Conservation (phyloP, 92 coral and sea anemone species). For the Palythoa heliodiscus region DNA sequence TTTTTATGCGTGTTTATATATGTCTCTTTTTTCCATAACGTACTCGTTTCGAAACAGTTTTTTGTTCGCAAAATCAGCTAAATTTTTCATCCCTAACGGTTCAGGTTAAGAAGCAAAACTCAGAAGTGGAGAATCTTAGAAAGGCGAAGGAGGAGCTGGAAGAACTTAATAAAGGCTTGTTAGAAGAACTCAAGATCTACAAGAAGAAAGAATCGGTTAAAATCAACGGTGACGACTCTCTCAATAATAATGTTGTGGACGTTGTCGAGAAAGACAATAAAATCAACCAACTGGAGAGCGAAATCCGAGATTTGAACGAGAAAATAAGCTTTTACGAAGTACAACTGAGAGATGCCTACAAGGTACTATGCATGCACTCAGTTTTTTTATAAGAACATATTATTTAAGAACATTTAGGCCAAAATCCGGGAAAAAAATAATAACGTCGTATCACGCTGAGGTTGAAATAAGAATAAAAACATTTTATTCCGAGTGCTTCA, state of each 20-base stretch:
- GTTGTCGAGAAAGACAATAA: conserved; percentile 46
- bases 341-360: conserved; percentile 46
- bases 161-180: conserved; percentile 34
- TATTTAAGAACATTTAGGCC: no score
- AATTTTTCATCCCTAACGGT: neutral
- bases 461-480: no score
- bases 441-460: no score
- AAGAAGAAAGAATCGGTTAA: neutral
- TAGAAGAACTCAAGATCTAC: conserved; percentile 1
- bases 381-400: no score
- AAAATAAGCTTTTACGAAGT: conserved; percentile 39
- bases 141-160: conserved; percentile 30
- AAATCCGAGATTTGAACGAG: conserved; percentile 40
- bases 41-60: no score
- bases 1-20: no score
- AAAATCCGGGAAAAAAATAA: no score
- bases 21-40: no score
- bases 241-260: neutral
- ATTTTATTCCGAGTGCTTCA: no score
- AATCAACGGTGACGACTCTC: neutral
- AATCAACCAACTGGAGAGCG: conserved; percentile 36
- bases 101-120: conserved; percentile 30
- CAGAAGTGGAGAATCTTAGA: conserved; percentile 19
- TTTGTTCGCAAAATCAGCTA: neutral
- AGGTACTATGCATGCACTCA: neutral